A percentile compares a stretch with the other conserved stretches of the same genome.
Evolutionary conservation across 2,113 vertebrate genomes (phyloP).

Genomic region (Lepus timidus): DNA sequence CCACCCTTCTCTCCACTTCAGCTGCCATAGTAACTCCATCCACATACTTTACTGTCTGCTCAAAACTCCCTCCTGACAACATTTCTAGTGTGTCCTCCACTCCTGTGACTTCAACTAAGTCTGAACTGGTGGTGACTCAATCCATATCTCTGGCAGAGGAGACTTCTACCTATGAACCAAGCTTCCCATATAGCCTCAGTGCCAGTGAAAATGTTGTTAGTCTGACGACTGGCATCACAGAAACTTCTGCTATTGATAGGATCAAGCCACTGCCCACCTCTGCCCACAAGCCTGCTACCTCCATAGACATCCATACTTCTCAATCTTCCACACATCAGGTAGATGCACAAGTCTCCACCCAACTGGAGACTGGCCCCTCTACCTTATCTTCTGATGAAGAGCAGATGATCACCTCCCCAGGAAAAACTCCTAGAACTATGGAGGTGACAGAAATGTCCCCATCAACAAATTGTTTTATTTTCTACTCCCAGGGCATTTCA

Average conservation of each 20-base stretch:
- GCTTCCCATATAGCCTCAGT: constrained; percentile 30
- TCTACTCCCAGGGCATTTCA: constrained; percentile 3
- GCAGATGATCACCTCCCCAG: not conserved
- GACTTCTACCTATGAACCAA: constrained; percentile 31
- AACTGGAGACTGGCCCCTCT: not conserved
- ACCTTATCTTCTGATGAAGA: constrained; percentile 38
- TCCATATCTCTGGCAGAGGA: not conserved
- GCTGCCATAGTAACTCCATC: constrained; percentile 49
- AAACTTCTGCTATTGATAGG: constrained; percentile 24
- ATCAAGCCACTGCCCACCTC: not conserved
- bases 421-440: not conserved
- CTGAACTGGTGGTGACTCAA: constrained; percentile 39
- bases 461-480: constrained; percentile 51
- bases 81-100: constrained; percentile 20
- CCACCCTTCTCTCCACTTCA: not conserved
- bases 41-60: not conserved
- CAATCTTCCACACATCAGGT: constrained; percentile 16
- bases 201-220: not conserved
- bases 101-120: not conserved
- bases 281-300: constrained; percentile 39
- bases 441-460: constrained; percentile 27
- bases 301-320: constrained; percentile 3
- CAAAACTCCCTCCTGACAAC: constrained; percentile 10
- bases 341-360: constrained; percentile 28
- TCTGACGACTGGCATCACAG: not conserved